phyloP scores from a whole-genome alignment of 2,113 vertebrate species.

The Tyto alba region DNA sequence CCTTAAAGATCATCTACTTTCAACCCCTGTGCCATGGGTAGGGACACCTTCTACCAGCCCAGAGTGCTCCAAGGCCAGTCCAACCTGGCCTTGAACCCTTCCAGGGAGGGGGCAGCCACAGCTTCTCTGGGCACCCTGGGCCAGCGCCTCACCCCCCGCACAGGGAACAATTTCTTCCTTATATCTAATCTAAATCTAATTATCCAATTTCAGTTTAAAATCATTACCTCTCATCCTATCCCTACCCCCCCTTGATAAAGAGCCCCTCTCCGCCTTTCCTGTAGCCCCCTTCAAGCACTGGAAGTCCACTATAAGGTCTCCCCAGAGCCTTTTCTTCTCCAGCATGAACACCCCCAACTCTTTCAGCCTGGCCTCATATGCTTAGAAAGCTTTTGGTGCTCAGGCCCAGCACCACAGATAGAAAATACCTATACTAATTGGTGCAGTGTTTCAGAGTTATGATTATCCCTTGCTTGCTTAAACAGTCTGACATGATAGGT shows the following conservation, averaged over 20 bases:
- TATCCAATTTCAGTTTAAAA: not conserved
- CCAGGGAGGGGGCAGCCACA: not conserved
- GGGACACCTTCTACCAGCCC: not conserved
- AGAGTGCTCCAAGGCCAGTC: not conserved
- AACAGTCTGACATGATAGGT: not conserved
- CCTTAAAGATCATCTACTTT: not conserved
- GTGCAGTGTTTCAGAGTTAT: not conserved
- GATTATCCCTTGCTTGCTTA: not conserved
- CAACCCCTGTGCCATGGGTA: not conserved
- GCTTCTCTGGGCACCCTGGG: rapidly evolving
- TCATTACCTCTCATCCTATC: rapidly evolving
- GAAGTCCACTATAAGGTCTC: not conserved
- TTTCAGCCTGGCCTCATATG: not conserved
- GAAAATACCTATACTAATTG: not conserved
- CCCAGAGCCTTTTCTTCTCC: not conserved
- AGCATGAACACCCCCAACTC: not conserved
- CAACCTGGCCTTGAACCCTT: not conserved
- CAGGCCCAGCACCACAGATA: not conserved
- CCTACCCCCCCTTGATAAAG: not conserved
- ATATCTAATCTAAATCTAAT: not conserved
- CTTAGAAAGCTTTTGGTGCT: not conserved
- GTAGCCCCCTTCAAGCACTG: not conserved
- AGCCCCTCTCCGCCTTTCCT: not conserved
- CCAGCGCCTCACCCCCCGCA: not conserved
- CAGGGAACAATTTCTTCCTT: not conserved